Base-by-base conservation (phyloP, 2,113 vertebrate genomes). In the Psittacus erithacus region DNA sequence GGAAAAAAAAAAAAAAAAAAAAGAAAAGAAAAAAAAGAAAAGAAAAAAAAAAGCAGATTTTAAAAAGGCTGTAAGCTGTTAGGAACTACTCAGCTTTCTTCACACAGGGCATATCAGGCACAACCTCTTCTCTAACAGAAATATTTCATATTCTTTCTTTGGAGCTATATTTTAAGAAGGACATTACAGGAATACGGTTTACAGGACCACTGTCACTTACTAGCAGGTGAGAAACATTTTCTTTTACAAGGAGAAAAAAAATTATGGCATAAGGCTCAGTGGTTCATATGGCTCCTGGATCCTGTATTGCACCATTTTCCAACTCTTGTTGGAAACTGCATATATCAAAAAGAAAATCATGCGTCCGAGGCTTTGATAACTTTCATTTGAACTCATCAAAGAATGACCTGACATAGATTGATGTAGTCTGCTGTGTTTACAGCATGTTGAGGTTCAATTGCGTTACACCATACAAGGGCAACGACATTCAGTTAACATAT, bases 321-420 rank as follows among this genome's bases (percentile, higher is more conserved):
- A 93, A 59, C 49, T 39, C 38, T 39, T 39, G 9, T 39, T 39
- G 38, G 38, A 39, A 39, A 39, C 1, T 53, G 57, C 94, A 93
- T 47, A 70, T 1, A 39, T 55, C n/a, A 92, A 57, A 87, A 86
- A 74, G 24, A 15, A 86, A 96, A 92, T 28, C 5, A 35, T 47
- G 22, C 70, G 62, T 89, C 62, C 74, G 31, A 88, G 59, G 24
- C 55, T 93, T 69, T 74, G 71, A 78, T 60, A 91, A 76, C 52
- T 81, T 70, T 90, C 28, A 73, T 92, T 71, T 78, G 73, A 95
- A 83, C 67, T 79, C 59, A 68, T 65, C 60, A 89, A 63, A 88
- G 73, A 86, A 91, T 8, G n/a, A 91, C 76, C 41, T 93, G 86
- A 65, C 85, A 53, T 14, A 74, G 43, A 94, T 9, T 69, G 39